Conservation (phyloP, 2,888 invertebrate species). For the Parapristionchus giblindavisi region DNA sequence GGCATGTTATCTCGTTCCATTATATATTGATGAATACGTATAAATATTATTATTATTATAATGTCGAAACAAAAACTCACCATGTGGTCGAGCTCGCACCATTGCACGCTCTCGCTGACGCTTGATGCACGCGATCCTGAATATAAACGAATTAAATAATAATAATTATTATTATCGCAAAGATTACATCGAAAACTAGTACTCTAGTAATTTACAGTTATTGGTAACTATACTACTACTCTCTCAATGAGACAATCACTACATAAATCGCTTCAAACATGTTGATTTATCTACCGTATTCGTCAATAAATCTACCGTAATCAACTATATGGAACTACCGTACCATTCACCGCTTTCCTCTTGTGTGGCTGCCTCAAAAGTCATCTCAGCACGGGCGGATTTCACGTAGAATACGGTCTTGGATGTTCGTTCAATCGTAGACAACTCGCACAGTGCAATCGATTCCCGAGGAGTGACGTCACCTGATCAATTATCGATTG, state of each 20-base stretch:
- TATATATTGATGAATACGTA: no score
- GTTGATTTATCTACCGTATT: not conserved
- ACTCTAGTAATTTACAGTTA: no score
- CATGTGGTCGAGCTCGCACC: not conserved
- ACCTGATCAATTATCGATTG: conserved; percentile 1
- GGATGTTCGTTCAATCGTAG: not conserved
- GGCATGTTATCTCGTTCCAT: no score
- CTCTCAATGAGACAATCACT: not conserved
- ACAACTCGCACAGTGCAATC: conserved; percentile 8
- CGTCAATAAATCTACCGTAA: not conserved
- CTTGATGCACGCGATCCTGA: conserved; percentile 36
- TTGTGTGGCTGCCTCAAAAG: conserved; percentile 60
- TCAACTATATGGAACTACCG: not conserved
- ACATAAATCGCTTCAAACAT: not conserved
- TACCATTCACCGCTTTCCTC: conserved; percentile 66
- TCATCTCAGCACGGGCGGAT: conserved; percentile 51
- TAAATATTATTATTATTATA: no score
- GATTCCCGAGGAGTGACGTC: conserved; percentile 17
- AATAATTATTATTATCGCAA: not conserved
- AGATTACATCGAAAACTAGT: no score
- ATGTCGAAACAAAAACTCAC: conserved; percentile 18
- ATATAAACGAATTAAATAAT: no score
- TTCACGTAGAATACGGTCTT: conserved; percentile 56
- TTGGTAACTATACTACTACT: not conserved
- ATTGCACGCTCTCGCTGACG: conserved; percentile 32